Conservation (phyloP, 2,888 invertebrate genomes). For the Celastrina argiolus region DNA sequence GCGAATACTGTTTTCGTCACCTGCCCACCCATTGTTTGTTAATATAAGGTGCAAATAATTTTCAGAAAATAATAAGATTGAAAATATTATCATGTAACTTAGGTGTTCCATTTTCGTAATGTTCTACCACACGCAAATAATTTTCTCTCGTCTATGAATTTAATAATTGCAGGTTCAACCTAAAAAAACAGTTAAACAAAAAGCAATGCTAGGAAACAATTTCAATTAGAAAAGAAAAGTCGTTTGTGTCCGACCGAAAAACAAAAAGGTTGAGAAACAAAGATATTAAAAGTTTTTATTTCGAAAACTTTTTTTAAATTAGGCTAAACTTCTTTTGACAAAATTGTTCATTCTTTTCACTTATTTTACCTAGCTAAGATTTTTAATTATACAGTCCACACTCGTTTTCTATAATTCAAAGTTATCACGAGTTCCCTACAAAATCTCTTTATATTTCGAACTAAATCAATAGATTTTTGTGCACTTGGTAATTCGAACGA, state of each 20-base stretch:
- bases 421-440: too few relatives aligned
- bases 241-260: slow-evolving; percentile 11
- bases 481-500: too few relatives aligned
- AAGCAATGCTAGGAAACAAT: neutral
- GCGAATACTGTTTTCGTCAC: too few relatives aligned
- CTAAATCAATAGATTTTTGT: too few relatives aligned
- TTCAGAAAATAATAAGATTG: neutral
- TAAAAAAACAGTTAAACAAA: neutral
- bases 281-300: slow-evolving; percentile 3
- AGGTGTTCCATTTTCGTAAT: neutral
- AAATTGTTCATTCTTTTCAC: neutral
- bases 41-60: neutral
- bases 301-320: slow-evolving; percentile 1
- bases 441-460: too few relatives aligned
- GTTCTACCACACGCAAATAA: neutral
- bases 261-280: slow-evolving; percentile 11
- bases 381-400: neutral
- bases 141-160: neutral
- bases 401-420: too few relatives aligned
- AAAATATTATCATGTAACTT: neutral
- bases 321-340: neutral
- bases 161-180: neutral
- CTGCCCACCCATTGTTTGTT: too few relatives aligned
- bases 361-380: neutral
- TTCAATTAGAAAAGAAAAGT: slow-evolving; percentile 11